Evolutionary conservation across 2,113 vertebrate genomes (phyloP), one percentile per base, ranked within the genome.

Genomic region (Brienomyrus longianalis): DNA sequence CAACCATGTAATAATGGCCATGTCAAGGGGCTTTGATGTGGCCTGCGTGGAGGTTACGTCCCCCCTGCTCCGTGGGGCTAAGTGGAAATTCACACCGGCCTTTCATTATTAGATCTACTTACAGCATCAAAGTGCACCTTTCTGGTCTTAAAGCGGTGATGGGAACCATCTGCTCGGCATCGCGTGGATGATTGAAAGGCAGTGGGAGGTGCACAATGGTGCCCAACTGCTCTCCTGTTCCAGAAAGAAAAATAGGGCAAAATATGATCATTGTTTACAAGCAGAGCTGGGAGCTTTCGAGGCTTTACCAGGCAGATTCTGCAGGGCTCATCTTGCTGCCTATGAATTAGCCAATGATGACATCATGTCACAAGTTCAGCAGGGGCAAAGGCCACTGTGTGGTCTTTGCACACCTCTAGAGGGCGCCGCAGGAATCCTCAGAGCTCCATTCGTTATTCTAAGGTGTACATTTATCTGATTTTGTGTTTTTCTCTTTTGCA

Each of bases 21-120:
- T 89, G 88, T 89, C 89, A 59, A 87, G 83, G 70, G 80, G 51
- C 94, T 95, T 95, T 96, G 93, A 95, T 95, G 95, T 94, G 93
- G 94, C 92, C 89, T 90, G 3, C 91, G 88, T 91, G 87, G 90
- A 92, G 90, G 91, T 89, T 70, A 91, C 54, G 85, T 91, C 10
- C 31, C 19, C 88, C 50, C 77, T 47, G 35, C 31, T 84, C 90
- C 80, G 17, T 66, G 54, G 88, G n/a, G 84, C 86, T 77, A 87
- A 35, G 91, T 91, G 93, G 91, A 92, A 93, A 91, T 87, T 91
- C 91, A 90, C 93, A 92, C 92, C 93, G 83, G 87, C 89, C 89
- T 90, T 91, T 95, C 93, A 89, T 93, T 93, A 87, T 93, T 93
- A 91, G 80, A 93, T 93, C 89, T 93, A 90, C 91, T 90, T 90